Percentiles rank a stretch among this genome's conserved stretches.
Conservation (phyloP, 2,888 invertebrate species). For the Sphaerophoria rueppellii region DNA sequence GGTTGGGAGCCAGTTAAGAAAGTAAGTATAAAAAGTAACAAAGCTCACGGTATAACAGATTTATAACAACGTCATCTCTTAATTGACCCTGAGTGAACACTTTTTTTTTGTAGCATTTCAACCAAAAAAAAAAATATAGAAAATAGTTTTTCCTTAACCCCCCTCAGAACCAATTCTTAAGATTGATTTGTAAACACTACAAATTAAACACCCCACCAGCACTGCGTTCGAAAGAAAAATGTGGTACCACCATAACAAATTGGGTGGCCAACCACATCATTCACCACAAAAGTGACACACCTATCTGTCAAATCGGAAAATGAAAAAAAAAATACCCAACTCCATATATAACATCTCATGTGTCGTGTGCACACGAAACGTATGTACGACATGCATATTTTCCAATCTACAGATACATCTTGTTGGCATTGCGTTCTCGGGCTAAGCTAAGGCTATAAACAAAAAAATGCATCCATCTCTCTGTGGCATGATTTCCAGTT, state of each 20-base stretch:
- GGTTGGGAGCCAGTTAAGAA: too few relatives aligned
- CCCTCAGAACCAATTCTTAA: not conserved
- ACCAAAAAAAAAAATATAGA: too few relatives aligned
- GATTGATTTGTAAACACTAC: constrained; percentile 26
- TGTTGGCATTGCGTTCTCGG: not conserved
- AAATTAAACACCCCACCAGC: not conserved
- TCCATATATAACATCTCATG: not conserved
- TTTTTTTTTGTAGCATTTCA: too few relatives aligned
- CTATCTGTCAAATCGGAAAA: constrained; percentile 65
- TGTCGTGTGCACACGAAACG: not conserved
- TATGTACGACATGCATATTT: constrained; percentile 17
- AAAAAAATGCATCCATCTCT: constrained; percentile 42
- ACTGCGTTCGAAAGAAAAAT: not conserved
- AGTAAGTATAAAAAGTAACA: too few relatives aligned
- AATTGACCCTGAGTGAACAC: too few relatives aligned
- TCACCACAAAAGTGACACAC: constrained; percentile 68
- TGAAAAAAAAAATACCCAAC: constrained; percentile 34
- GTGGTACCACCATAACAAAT: constrained; percentile 49
- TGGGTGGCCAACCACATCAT: constrained; percentile 72
- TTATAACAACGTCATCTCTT: too few relatives aligned
- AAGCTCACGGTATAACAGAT: too few relatives aligned
- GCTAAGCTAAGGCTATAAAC: constrained; percentile 16
- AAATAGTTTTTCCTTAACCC: too few relatives aligned
- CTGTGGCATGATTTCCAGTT: constrained; percentile 12
- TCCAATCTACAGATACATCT: not conserved